A percentile compares a stretch with the other conserved stretches of the same genome.
Evolutionary conservation across 2,113 vertebrate species (phyloP).

Genomic region (Mandrillus leucophaeus): DNA sequence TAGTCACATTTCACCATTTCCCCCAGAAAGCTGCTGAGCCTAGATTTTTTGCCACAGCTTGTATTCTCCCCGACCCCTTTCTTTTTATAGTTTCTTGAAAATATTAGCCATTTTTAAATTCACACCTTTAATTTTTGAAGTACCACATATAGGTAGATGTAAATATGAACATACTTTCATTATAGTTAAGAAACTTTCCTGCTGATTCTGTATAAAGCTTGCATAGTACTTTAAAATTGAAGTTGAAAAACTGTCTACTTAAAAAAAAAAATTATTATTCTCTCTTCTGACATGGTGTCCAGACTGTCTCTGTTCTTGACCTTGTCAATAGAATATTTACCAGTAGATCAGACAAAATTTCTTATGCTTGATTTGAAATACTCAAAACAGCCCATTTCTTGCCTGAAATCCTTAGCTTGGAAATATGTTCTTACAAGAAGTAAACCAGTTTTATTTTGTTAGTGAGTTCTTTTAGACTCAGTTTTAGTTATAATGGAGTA

Average conservation of each 20-base stretch:
- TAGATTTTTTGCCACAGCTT: constrained; percentile 84
- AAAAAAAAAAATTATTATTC: constrained; percentile 71
- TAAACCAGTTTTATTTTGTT: constrained; percentile 50
- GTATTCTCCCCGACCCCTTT: constrained; percentile 71
- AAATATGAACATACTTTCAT: background rate
- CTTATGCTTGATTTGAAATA: constrained; percentile 80
- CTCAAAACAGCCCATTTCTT: constrained; percentile 72
- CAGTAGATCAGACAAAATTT: constrained; percentile 80
- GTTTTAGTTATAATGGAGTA: background rate
- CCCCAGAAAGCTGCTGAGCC: constrained; percentile 96
- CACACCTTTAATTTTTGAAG: constrained; percentile 82
- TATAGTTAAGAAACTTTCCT: background rate
- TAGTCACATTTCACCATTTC: constrained; percentile 94
- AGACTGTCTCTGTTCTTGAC: constrained; percentile 81
- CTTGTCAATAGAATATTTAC: constrained; percentile 82
- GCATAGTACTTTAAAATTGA: constrained; percentile 74
- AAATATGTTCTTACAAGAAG: constrained; percentile 25
- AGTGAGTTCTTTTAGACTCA: constrained; percentile 29
- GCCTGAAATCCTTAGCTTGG: constrained; percentile 61
- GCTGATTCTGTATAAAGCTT: background rate
- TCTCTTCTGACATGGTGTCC: constrained; percentile 71
- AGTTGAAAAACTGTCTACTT: constrained; percentile 78
- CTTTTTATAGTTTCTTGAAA: constrained; percentile 84
- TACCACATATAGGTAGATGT: background rate
- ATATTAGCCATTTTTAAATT: constrained; percentile 85